These are phyloP conservation scores for Doryteuthis pealeii DNA, from an alignment of 1,140 invertebrate species.

Conservation along the genomic window DNA sequence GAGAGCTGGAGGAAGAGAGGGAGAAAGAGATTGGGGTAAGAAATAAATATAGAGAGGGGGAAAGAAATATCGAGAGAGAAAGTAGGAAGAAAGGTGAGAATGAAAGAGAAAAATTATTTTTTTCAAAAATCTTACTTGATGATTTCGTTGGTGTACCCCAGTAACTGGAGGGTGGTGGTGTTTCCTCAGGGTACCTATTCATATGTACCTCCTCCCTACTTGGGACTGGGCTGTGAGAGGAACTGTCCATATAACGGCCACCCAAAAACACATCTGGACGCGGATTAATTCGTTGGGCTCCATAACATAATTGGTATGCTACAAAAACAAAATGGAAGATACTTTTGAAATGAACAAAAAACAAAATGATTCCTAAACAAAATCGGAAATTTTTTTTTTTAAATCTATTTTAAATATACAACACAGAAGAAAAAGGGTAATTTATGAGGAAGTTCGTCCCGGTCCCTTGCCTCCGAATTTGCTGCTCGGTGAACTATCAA, in stretches of 20 bases:
- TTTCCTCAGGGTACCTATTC: neutral
- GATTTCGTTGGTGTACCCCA: too few species aligned
- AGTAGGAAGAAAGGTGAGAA: too few species aligned
- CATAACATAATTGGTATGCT: neutral
- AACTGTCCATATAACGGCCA: neutral
- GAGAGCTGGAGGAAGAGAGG: too few species aligned
- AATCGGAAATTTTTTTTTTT: neutral
- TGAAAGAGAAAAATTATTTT: too few species aligned
- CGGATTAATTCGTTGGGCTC: neutral
- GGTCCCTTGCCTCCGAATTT: too few species aligned
- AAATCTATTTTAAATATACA: neutral
- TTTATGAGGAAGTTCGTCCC: too few species aligned
- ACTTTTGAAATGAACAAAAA: neutral
- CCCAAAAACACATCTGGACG: neutral
- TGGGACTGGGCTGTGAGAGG: neutral
- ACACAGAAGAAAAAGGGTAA: neutral
- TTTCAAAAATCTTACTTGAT: too few species aligned
- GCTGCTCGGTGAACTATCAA: too few species aligned
- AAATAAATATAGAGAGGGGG: too few species aligned
- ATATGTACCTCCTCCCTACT: neutral
- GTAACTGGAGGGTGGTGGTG: neutral
- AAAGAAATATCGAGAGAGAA: too few species aligned
- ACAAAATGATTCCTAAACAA: neutral
- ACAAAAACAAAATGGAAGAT: neutral
- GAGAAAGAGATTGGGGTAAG: too few species aligned